Percentiles rank a stretch among this genome's conserved stretches.
phyloP scores from a whole-genome alignment of 2,888 invertebrate genomes.

The Cheilosia variabilis region DNA sequence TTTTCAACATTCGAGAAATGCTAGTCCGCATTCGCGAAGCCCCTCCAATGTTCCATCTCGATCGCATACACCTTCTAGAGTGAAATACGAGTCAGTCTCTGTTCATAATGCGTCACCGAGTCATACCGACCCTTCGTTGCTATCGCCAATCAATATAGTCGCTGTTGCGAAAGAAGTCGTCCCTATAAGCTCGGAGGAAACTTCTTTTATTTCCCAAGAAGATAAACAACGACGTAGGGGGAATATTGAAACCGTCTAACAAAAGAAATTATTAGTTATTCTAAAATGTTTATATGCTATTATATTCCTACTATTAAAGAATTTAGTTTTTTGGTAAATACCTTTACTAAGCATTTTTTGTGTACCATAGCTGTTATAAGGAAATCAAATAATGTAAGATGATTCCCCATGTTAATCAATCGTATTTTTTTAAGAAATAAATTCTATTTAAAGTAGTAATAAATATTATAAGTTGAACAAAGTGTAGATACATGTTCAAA shows the following conservation, averaged over 20 bases:
- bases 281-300: background rate
- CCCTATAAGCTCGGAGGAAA: constrained; percentile 87
- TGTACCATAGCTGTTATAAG: constrained; percentile 11
- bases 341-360: background rate
- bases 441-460: constrained; percentile 1
- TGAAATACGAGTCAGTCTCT: constrained; percentile 79
- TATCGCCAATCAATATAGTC: constrained; percentile 77
- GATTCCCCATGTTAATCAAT: background rate
- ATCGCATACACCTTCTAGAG: constrained; percentile 83
- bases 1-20: constrained; percentile 86
- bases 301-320: background rate
- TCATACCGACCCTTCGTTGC: constrained; percentile 73
- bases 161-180: constrained; percentile 79
- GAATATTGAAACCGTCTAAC: constrained; percentile 85
- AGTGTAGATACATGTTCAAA: no score
- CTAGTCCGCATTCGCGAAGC: constrained; percentile 82
- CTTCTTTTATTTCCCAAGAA: constrained; percentile 89
- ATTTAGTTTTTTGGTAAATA: background rate
- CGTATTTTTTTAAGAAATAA: constrained; percentile 12
- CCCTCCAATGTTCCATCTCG: constrained; percentile 82
- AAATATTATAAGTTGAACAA: no score
- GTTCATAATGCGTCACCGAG: constrained; percentile 77
- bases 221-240: constrained; percentile 84
- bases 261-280: background rate
- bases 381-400: background rate